A percentile compares a stretch with the other conserved stretches of the same genome.
These are phyloP conservation scores for Isichthys henryi DNA, from an alignment of 2,113 vertebrate species.

Conservation along the genomic window DNA sequence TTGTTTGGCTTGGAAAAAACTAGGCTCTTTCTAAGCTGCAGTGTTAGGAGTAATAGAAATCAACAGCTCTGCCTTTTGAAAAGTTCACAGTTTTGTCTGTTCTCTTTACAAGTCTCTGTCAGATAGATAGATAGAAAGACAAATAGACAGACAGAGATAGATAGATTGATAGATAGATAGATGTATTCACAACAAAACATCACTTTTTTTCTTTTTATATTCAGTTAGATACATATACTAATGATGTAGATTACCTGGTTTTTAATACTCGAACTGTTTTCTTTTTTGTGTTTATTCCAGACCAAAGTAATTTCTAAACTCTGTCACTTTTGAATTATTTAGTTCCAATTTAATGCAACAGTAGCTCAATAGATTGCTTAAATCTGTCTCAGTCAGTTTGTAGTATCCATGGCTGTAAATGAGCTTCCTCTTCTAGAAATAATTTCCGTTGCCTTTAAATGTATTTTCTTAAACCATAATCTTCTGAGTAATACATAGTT, in stretches of 20 bases:
- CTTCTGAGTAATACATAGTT: background rate
- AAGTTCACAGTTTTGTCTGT: slow-evolving; percentile 14
- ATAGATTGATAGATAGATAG: background rate
- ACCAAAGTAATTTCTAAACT: slow-evolving; percentile 62
- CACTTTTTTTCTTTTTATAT: background rate
- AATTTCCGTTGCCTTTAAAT: slow-evolving; percentile 23
- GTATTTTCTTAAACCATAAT: background rate
- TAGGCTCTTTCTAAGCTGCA: slow-evolving; percentile 62
- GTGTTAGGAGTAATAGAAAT: slow-evolving; percentile 10
- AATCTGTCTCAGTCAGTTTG: slow-evolving; percentile 66
- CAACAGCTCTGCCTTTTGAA: slow-evolving; percentile 19
- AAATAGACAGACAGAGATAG: background rate
- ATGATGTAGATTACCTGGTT: background rate
- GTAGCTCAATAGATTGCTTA: slow-evolving; percentile 59
- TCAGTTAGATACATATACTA: background rate
- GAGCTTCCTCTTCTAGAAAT: slow-evolving; percentile 35
- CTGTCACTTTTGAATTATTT: slow-evolving; percentile 62
- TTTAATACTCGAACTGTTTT: background rate
- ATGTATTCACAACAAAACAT: background rate
- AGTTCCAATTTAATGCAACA: slow-evolving; percentile 59
- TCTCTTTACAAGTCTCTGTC: background rate
- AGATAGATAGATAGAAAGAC: background rate
- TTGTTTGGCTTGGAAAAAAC: slow-evolving; percentile 92
- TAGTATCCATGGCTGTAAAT: slow-evolving; percentile 50
- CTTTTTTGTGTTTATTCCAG: slow-evolving; percentile 39